A percentile compares a stretch with the other conserved stretches of the same genome.
These are phyloP conservation scores for Gasterosteus nipponicus DNA, from an alignment of 2,113 vertebrate genomes.

Conservation along the genomic window DNA sequence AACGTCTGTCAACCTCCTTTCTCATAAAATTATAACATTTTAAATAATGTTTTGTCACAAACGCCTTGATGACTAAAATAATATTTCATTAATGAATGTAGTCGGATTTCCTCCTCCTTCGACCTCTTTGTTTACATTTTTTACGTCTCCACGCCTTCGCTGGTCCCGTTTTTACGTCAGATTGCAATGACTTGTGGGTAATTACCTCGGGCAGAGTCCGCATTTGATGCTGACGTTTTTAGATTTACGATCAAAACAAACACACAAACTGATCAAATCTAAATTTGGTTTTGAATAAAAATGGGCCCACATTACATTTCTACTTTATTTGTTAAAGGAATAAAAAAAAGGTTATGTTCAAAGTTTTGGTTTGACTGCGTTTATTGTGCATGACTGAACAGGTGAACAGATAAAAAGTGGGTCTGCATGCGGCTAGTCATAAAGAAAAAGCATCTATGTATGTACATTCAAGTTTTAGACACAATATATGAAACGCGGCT, in stretches of 20 bases:
- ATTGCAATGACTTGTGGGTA: too few species aligned
- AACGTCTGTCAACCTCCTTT: too few species aligned
- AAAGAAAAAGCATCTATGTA: constrained; percentile 76
- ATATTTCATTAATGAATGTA: too few species aligned
- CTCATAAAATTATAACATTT: too few species aligned
- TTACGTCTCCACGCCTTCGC: too few species aligned
- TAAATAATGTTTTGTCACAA: too few species aligned
- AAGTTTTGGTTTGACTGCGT: constrained; percentile 60
- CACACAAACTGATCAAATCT: not conserved
- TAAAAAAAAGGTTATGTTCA: not conserved
- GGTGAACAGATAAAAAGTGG: constrained; percentile 76
- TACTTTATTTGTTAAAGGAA: not conserved
- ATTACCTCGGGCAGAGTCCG: too few species aligned
- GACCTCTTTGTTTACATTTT: too few species aligned
- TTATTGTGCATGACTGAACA: constrained; percentile 83
- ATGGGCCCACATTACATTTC: not conserved
- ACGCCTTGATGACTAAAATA: too few species aligned
- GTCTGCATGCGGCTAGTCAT: constrained; percentile 79
- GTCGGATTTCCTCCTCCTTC: too few species aligned
- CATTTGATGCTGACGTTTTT: too few species aligned
- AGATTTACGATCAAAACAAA: not conserved
- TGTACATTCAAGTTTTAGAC: constrained; percentile 92
- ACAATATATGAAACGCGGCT: constrained; percentile 41
- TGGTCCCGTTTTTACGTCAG: too few species aligned
- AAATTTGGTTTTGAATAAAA: not conserved